A percentile compares a stretch with the other conserved stretches of the same genome.
phyloP scores from a whole-genome alignment of 2,113 vertebrate genomes.

The Piaya cayana region DNA sequence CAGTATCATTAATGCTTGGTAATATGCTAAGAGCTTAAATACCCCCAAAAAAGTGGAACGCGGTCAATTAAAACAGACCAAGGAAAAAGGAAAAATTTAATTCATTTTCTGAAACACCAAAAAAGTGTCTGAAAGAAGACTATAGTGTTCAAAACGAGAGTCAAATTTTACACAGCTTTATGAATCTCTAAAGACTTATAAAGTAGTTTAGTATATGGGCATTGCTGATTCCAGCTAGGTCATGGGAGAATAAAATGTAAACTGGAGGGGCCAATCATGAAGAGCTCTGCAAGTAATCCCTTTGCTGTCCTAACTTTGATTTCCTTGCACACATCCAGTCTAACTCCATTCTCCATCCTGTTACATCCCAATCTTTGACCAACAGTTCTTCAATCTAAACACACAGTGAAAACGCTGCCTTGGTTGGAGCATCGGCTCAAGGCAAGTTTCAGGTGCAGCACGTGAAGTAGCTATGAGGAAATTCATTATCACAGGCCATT shows the following conservation, averaged over 20 bases:
- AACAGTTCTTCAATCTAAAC: neutral
- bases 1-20: neutral
- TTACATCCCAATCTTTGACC: neutral
- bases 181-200: neutral
- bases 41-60: neutral
- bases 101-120: neutral
- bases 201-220: neutral
- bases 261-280: neutral
- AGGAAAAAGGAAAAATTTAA: neutral
- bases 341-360: neutral
- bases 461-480: neutral
- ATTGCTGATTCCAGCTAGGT: neutral
- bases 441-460: neutral
- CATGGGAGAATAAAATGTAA: neutral
- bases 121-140: neutral
- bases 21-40: neutral
- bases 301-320: neutral
- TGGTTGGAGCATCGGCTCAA: neutral
- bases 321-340: neutral
- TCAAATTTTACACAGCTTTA: neutral
- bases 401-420: neutral
- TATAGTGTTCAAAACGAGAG: neutral
- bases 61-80: neutral
- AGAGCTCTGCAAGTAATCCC: neutral
- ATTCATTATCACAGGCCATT: neutral